Base-by-base conservation (phyloP, 2,888 invertebrate species). In the Hoplodrina blanda region DNA sequence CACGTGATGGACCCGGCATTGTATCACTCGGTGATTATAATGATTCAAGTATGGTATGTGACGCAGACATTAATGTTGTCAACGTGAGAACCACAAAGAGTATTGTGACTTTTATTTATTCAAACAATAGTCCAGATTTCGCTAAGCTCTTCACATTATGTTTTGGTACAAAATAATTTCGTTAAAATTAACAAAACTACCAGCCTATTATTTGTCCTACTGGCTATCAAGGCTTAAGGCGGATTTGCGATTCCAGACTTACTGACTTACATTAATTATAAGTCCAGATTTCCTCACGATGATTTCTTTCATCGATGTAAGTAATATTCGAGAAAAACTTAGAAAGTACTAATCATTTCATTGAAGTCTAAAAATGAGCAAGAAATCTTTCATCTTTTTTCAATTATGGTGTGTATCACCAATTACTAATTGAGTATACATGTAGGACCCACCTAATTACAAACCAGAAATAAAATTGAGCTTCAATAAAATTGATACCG, bases 1-100 rank as follows among this genome's bases (percentile, higher is more conserved):
- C 76, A 78, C 44, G 71, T 78, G 67, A 20, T 62, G 13, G 54
- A 54, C n/a, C 56, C 55, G 25, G 44, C 20, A 67, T 67, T 53
- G n/a, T 56, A 50, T 53, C 25, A 49, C 20, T 72, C 46, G 54
- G 20, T 15, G 37, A 66, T 66, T 76, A 63, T 19, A 73, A 63
- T 72, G 46, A 60, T 60, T 60, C 19, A 54, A 50, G 54, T 64
- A 55, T 52, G 41, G 53, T 64, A 62, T 55, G 17, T 52, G 50
- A 37, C 2, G 20, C 54, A 59, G 37, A 61, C 46, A 55, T 37
- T 25, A 54, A 60, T 52, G 55, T 46, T 64, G 20, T 52, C 41
- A 64, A 56, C 6, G 33, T 37, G 50, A 55, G 54, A 67, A 69
- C 4, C 30, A 62, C 7, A 25, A 19, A 54, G 37, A 50, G 2